Conservation (phyloP, 2,797 vertebrate genomes). For the Amblyraja radiata region DNA sequence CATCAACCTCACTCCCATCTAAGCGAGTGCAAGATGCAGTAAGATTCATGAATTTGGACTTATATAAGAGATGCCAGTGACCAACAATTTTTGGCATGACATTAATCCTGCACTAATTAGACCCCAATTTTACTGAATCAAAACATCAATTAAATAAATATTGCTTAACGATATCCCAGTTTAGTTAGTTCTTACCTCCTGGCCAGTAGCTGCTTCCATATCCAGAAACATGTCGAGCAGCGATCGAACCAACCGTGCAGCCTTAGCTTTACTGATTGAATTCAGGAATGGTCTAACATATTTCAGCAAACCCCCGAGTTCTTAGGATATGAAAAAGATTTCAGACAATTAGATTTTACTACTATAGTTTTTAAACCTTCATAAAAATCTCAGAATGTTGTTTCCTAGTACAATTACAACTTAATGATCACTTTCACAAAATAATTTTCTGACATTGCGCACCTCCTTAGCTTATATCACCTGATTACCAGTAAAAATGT, state of each 20-base stretch:
- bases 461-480: not conserved
- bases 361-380: too few species aligned
- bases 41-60: not conserved
- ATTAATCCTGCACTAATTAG: not conserved
- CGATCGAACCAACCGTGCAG: constrained; percentile 85
- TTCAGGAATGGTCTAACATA: constrained; percentile 93
- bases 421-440: not conserved
- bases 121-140: not conserved
- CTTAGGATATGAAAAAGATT: constrained; percentile 50
- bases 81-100: not conserved
- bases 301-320: constrained; percentile 91
- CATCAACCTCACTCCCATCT: not conserved
- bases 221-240: constrained; percentile 93
- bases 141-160: not conserved
- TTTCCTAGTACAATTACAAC: not conserved
- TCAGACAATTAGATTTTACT: not conserved
- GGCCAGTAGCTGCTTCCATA: constrained; percentile 96
- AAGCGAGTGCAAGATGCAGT: not conserved
- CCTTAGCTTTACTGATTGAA: constrained; percentile 97
- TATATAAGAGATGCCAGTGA: not conserved
- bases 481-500: not conserved
- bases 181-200: constrained; percentile 70
- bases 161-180: not conserved
- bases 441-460: too few species aligned
- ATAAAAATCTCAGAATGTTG: not conserved